Conservation (phyloP, 2,113 vertebrate genomes). For the Todiramphus chloris region DNA sequence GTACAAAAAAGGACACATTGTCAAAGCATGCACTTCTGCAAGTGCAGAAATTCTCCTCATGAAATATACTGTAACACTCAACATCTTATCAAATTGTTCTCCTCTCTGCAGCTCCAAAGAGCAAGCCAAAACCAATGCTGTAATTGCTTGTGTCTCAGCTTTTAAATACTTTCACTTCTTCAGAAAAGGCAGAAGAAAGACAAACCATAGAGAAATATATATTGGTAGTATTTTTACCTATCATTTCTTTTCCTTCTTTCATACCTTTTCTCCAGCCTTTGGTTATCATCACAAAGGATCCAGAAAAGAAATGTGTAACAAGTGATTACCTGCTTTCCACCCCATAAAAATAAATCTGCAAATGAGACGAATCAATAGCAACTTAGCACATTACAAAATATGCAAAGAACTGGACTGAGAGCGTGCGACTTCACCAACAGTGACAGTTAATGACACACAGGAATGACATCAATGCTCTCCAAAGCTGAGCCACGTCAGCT, state of each 20-base stretch:
- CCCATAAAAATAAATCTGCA: background rate
- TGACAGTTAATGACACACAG: background rate
- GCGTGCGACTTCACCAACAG: background rate
- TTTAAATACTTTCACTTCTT: background rate
- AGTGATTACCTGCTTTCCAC: background rate
- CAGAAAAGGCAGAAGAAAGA: background rate
- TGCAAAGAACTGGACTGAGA: background rate
- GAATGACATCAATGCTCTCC: background rate
- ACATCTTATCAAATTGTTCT: background rate
- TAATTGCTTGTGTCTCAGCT: background rate
- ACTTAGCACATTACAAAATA: background rate
- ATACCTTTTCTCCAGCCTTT: background rate
- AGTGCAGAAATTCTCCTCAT: background rate
- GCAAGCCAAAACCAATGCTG: background rate
- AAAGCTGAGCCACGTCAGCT: background rate
- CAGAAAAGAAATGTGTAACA: background rate
- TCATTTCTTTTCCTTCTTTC: background rate
- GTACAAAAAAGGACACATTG: background rate
- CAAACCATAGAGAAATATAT: background rate
- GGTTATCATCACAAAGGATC: background rate
- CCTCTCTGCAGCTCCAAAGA: background rate
- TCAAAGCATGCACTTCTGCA: background rate
- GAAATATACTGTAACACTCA: background rate
- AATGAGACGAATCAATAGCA: background rate
- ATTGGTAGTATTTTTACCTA: background rate